phyloP scores from a whole-genome alignment of 92 coral and sea anemone genomes.

The Umimayanthus chanpuru region DNA sequence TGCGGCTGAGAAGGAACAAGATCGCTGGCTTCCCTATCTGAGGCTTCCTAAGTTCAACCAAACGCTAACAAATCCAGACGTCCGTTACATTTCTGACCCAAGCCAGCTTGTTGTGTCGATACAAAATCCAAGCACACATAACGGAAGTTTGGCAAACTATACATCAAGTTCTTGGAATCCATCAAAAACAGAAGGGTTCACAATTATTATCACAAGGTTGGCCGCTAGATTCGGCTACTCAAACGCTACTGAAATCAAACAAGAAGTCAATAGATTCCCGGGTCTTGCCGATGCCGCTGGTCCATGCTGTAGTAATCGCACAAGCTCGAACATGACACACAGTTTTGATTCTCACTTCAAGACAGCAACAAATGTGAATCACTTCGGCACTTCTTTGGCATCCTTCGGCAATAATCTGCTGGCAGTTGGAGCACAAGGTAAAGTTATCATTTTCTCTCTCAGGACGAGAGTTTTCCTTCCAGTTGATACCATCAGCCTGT shows the following conservation, averaged over 20 bases:
- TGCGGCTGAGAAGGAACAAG: conserved; percentile 30
- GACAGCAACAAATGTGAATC: conserved; percentile 59
- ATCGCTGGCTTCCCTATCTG: conserved; percentile 62
- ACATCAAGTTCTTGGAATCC: conserved; percentile 3
- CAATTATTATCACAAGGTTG: conserved; percentile 28
- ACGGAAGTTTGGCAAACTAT: background rate
- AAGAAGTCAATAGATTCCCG: conserved; percentile 49
- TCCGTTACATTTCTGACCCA: conserved; percentile 64
- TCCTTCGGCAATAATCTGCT: conserved; percentile 47
- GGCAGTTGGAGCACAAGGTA: conserved; percentile 65
- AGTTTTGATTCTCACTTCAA: conserved; percentile 75
- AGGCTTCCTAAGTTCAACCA: conserved; percentile 56
- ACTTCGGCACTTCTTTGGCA: conserved; percentile 75
- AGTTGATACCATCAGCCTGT: background rate
- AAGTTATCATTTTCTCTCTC: conserved; percentile 60
- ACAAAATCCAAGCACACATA: conserved; percentile 16
- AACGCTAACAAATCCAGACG: conserved; percentile 50
- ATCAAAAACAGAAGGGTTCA: conserved; percentile 19
- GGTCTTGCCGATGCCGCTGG: conserved; percentile 64
- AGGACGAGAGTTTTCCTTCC: conserved; percentile 3
- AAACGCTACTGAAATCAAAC: conserved; percentile 12
- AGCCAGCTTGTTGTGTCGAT: conserved; percentile 49
- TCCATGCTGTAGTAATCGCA: conserved; percentile 69
- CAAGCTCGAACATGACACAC: conserved; percentile 29
- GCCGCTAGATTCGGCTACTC: conserved; percentile 27